Percentiles rank a stretch among this genome's conserved stretches.
phyloP scores from a whole-genome alignment of 2,888 invertebrate species.

The Shargacucullia verbasci region DNA sequence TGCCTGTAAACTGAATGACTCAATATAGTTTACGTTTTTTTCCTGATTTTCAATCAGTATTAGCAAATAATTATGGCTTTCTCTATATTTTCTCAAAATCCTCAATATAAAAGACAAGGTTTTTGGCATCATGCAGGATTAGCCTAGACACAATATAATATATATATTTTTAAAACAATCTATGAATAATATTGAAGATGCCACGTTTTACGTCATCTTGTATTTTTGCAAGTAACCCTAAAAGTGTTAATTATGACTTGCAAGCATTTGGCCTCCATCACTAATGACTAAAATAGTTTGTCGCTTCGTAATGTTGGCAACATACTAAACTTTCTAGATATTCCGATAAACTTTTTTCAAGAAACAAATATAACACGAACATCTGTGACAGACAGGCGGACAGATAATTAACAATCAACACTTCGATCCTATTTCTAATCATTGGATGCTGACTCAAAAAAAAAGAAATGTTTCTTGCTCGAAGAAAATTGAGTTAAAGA shows the following conservation, averaged over 20 bases:
- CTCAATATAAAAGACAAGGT: too few species aligned
- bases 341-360: slow-evolving; percentile 12
- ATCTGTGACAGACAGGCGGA: slow-evolving; percentile 34
- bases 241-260: slow-evolving; percentile 31
- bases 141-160: too few species aligned
- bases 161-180: too few species aligned
- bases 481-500: slow-evolving; percentile 8
- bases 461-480: slow-evolving; percentile 1
- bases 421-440: slow-evolving; percentile 30
- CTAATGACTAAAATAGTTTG: slow-evolving; percentile 46
- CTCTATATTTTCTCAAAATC: too few species aligned
- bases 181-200: not conserved
- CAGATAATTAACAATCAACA: slow-evolving; percentile 39
- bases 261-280: slow-evolving; percentile 30
- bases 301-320: slow-evolving; percentile 40
- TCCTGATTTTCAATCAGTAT: too few species aligned
- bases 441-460: slow-evolving; percentile 23
- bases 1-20: too few species aligned
- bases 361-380: slow-evolving; percentile 27
- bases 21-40: too few species aligned
- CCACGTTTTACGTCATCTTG: not conserved
- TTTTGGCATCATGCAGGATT: too few species aligned
- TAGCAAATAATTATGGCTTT: too few species aligned
- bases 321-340: slow-evolving; percentile 15
- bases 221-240: not conserved